Evolutionary conservation across 2,888 invertebrate species (phyloP), one percentile per base, ranked within the genome.

Genomic region (Galerucella pusilla): DNA sequence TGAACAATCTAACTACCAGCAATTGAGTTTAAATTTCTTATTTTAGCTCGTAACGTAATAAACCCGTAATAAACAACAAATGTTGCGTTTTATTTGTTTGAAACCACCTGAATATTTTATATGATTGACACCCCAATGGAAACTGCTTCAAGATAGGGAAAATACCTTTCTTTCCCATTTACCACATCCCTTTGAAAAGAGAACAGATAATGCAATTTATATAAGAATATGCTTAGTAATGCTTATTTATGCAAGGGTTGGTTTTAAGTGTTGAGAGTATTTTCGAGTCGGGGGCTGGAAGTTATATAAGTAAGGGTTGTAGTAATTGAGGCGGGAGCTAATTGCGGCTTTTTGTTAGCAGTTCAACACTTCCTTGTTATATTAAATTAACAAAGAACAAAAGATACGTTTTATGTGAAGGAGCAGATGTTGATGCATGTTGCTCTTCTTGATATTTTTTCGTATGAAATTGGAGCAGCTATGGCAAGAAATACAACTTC

Each of bases 221-320:
- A 60, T 60, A 71, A 65, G 74, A 76, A 77, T 74, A 75, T 78
- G 78, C 78, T 73, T 71, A 16, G 78, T 78, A 76, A 78, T 75
- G 76, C 68, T 71, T 65, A 60, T 75, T 74, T 74, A 71, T 74
- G 70, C 74, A 69, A 74, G 76, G 76, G 76, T 71, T 71, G 64
- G 65, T 60, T 67, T 64, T 68, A 57, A 71, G 67, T 75, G 71
- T 74, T 69, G 68, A 14, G 42, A 5, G 54, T 57, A 71, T 71
- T 67, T 42, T 64, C 35, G 63, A 57, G 28, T 61, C 28, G 71
- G 61, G 68, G 60, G 46, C 54, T 25, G 16, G 54, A 54, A 42
- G 61, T 61, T 66, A 59, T 68, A 57, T 25, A 60, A 68, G 60
- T 52, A 68, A 63, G 71, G 75, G 71, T 75, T 16, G 71, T 64